Conservation (phyloP, 2,888 invertebrate genomes). For the Sclerodermus sp. region DNA sequence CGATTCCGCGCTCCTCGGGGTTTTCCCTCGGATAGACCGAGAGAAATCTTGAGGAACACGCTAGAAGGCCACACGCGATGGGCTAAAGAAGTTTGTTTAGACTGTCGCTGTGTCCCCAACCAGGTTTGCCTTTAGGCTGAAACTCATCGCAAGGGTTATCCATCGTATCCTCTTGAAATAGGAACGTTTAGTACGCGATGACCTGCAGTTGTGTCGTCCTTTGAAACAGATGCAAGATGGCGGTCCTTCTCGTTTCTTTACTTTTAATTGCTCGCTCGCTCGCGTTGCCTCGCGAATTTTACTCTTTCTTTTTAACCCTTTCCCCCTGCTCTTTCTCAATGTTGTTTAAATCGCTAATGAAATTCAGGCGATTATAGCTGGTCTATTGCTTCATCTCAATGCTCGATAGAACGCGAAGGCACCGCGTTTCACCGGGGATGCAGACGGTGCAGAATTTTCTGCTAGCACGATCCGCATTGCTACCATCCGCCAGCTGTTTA, state of each 20-base stretch:
- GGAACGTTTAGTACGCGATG: not conserved
- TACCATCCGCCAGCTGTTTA: constrained; percentile 30
- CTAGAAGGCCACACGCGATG: constrained; percentile 1
- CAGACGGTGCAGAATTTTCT: not conserved
- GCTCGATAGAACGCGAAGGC: not conserved
- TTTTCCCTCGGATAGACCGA: not conserved
- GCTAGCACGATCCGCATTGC: not conserved
- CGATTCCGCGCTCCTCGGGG: too few relatives aligned
- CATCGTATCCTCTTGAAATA: constrained; percentile 18
- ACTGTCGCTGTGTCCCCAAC: constrained; percentile 12
- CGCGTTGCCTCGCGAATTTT: too few relatives aligned
- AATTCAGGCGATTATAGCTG: too few relatives aligned
- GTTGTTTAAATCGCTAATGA: too few relatives aligned
- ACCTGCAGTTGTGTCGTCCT: too few relatives aligned
- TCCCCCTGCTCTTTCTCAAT: too few relatives aligned
- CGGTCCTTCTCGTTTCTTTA: too few relatives aligned
- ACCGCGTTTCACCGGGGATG: too few relatives aligned
- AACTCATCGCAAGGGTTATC: constrained; percentile 7
- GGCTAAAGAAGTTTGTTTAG: constrained; percentile 18
- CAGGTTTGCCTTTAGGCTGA: constrained; percentile 8
- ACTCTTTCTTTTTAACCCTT: too few relatives aligned
- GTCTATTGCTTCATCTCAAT: too few relatives aligned
- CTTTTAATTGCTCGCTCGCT: too few relatives aligned
- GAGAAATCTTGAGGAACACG: not conserved
- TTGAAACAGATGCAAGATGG: too few relatives aligned